A percentile compares a stretch with the other conserved stretches of the same genome.
phyloP scores from a whole-genome alignment of 2,888 invertebrate species.

The Platycnemis pennipes region DNA sequence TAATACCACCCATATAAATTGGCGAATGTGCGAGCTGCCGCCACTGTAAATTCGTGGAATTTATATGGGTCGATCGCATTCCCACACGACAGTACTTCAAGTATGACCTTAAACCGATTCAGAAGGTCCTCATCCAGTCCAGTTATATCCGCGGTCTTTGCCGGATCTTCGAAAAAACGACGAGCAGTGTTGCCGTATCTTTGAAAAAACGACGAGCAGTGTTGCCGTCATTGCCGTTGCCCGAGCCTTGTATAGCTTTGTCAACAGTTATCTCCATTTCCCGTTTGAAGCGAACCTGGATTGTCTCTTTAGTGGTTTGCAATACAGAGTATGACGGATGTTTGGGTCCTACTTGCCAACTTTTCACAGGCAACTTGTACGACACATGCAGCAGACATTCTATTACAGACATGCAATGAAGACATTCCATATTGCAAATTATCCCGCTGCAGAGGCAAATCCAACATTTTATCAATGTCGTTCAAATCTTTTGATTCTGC shows the following conservation, averaged over 20 bases:
- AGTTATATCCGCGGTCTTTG: slow-evolving; percentile 71
- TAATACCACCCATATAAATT: slow-evolving; percentile 73
- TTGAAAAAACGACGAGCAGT: too few species aligned
- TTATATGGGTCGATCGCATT: slow-evolving; percentile 61
- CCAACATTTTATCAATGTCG: not conserved
- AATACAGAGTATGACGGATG: slow-evolving; percentile 71
- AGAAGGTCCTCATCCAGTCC: slow-evolving; percentile 71
- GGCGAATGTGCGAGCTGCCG: slow-evolving; percentile 6
- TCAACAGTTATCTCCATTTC: slow-evolving; percentile 75
- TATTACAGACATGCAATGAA: slow-evolving; percentile 71
- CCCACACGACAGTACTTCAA: slow-evolving; percentile 70
- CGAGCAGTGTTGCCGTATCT: slow-evolving; percentile 75
- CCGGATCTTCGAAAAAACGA: slow-evolving; percentile 73
- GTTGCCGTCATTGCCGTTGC: slow-evolving; percentile 75
- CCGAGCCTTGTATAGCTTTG: slow-evolving; percentile 75
- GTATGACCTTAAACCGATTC: slow-evolving; percentile 69
- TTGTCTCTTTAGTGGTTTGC: slow-evolving; percentile 72
- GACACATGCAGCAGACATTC: slow-evolving; percentile 75
- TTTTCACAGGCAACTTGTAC: slow-evolving; percentile 74
- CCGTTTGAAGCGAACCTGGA: slow-evolving; percentile 73
- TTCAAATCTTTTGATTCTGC: not conserved
- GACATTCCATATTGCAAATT: not conserved
- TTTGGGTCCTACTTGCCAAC: slow-evolving; percentile 73
- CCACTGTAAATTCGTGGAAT: not conserved
- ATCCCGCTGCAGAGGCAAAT: not conserved